These are phyloP conservation scores for Tuberolachnus salignus DNA, from an alignment of 2,888 invertebrate species.

Conservation along the genomic window DNA sequence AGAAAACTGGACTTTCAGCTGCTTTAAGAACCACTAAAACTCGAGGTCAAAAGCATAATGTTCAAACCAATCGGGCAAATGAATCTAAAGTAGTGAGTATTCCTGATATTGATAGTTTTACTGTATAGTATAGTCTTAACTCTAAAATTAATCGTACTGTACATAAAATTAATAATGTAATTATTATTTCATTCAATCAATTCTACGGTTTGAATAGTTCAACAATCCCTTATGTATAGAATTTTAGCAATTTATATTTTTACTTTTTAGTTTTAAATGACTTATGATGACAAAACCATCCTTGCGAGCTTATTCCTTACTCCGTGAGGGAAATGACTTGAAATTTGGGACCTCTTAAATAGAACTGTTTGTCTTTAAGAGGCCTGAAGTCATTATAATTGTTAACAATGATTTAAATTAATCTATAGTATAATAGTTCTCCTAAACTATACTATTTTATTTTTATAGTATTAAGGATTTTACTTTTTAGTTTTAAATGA, in stretches of 20 bases:
- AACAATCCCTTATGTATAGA: too few species aligned
- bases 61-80: slow-evolving; percentile 26
- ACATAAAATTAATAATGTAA: too few species aligned
- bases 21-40: slow-evolving; percentile 46
- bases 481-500: neutral
- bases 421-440: too few species aligned
- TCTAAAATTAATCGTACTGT: too few species aligned
- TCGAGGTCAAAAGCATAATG: slow-evolving; percentile 36
- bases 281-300: slow-evolving; percentile 45
- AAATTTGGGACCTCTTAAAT: slow-evolving; percentile 23
- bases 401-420: neutral
- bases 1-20: slow-evolving; percentile 49
- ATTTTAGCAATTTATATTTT: too few species aligned
- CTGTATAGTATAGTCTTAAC: too few species aligned
- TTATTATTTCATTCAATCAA: too few species aligned
- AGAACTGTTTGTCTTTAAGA: slow-evolving; percentile 13
- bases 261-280: neutral
- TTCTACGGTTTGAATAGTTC: too few species aligned
- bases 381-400: slow-evolving; percentile 37
- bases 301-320: slow-evolving; percentile 45
- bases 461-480: too few species aligned
- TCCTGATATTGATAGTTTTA: neutral
- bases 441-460: too few species aligned
- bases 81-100: slow-evolving; percentile 48
- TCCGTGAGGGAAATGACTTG: slow-evolving; percentile 24